Evolutionary conservation across 2,888 invertebrate species (phyloP).

Genomic region (Polyploca ridens): DNA sequence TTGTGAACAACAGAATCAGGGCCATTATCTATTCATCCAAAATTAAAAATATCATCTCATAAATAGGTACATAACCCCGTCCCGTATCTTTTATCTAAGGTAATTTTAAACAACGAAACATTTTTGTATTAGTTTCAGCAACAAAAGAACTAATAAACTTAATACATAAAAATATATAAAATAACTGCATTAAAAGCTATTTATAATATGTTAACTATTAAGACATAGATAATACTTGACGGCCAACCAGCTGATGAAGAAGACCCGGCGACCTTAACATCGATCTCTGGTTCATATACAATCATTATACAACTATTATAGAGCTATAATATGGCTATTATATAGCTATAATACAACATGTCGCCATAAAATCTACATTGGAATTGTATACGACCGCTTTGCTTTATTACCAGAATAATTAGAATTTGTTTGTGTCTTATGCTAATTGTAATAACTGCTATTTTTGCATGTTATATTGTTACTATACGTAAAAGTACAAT

Average conservation of each 20-base stretch:
- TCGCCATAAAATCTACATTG: background rate
- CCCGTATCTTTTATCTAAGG: too few relatives aligned
- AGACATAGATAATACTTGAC: conserved; percentile 14
- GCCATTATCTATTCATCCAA: too few relatives aligned
- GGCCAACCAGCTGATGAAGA: conserved; percentile 29
- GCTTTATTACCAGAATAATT: background rate
- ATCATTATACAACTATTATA: conserved; percentile 9
- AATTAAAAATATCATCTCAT: too few relatives aligned
- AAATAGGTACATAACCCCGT: too few relatives aligned
- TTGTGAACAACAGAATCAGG: too few relatives aligned
- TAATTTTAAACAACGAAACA: too few relatives aligned
- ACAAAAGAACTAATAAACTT: background rate
- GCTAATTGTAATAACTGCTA: background rate
- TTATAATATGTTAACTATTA: background rate
- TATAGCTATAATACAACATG: background rate
- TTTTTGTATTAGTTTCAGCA: too few relatives aligned
- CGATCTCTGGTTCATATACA: conserved; percentile 18
- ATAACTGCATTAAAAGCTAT: background rate
- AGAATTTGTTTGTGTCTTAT: background rate
- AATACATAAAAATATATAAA: background rate
- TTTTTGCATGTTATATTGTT: too few relatives aligned
- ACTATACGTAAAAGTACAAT: too few relatives aligned
- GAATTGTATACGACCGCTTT: background rate
- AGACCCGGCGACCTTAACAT: conserved; percentile 43
- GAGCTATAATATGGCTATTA: background rate